A percentile compares a stretch with the other conserved stretches of the same genome.
Conservation (phyloP, 2,113 vertebrate species). For the Micromys minutus region DNA sequence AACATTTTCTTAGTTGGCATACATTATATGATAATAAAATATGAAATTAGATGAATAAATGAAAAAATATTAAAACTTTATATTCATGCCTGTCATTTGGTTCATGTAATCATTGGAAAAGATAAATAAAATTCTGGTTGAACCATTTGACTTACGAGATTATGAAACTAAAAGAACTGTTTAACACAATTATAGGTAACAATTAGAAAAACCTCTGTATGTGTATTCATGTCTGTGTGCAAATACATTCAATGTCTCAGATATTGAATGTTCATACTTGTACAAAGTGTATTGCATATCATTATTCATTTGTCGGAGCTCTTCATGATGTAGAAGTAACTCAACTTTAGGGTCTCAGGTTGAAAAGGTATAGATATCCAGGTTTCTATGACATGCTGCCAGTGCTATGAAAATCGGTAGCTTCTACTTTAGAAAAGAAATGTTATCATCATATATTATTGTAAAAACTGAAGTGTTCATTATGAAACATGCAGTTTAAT, state of each 20-base stretch:
- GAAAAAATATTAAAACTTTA: not conserved
- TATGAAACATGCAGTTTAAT: not conserved
- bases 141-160: not conserved
- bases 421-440: not conserved
- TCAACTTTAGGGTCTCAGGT: not conserved
- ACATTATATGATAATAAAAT: not conserved
- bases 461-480: not conserved
- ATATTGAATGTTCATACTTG: not conserved
- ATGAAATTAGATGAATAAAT: not conserved
- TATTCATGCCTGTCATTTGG: not conserved
- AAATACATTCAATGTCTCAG: not conserved
- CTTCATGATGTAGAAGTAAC: not conserved
- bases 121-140: not conserved
- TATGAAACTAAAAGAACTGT: not conserved
- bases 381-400: fast-evolving
- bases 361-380: fast-evolving
- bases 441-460: not conserved
- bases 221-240: not conserved
- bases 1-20: not conserved
- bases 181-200: not conserved
- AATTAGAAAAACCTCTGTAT: too few species aligned
- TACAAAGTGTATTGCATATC: not conserved
- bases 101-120: not conserved
- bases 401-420: not conserved
- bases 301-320: too few species aligned